Evolutionary conservation across 2,797 vertebrate species (phyloP).

Genomic region (Lophotriccus pileatus): DNA sequence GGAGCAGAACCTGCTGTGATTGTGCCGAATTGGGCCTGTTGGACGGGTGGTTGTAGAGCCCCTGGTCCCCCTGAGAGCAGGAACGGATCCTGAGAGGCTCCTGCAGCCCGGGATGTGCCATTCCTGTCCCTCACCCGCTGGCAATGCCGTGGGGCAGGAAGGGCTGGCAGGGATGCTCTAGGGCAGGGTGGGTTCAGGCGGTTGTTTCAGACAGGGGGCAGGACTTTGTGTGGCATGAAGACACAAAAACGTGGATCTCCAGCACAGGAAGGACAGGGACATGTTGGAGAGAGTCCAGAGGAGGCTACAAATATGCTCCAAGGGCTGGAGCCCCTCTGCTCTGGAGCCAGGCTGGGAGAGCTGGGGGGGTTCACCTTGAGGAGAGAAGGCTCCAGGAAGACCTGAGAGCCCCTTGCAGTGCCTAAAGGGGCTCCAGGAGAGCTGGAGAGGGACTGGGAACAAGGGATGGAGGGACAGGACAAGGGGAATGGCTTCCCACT

Average conservation of each 20-base stretch:
- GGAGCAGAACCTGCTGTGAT: background rate
- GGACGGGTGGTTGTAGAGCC: background rate
- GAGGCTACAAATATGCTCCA: accelerated
- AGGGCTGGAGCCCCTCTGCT: background rate
- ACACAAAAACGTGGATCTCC: background rate
- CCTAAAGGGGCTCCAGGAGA: background rate
- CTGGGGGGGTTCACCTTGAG: background rate
- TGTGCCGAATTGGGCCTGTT: background rate
- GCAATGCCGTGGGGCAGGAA: background rate
- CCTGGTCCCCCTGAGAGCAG: background rate
- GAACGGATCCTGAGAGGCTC: background rate
- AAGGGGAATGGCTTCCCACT: background rate
- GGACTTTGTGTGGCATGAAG: background rate
- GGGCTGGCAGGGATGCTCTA: background rate
- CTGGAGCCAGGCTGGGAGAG: background rate
- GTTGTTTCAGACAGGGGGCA: background rate
- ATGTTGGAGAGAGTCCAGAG: background rate
- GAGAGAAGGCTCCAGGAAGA: background rate
- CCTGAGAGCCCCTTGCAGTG: background rate
- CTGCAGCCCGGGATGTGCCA: background rate
- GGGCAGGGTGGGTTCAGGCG: background rate
- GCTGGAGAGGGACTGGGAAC: background rate
- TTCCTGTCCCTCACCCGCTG: background rate
- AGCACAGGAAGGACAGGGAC: background rate
- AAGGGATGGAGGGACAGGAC: background rate